phyloP scores from a whole-genome alignment of 2,797 vertebrate genomes.

The Sylvilagus floridanus region DNA sequence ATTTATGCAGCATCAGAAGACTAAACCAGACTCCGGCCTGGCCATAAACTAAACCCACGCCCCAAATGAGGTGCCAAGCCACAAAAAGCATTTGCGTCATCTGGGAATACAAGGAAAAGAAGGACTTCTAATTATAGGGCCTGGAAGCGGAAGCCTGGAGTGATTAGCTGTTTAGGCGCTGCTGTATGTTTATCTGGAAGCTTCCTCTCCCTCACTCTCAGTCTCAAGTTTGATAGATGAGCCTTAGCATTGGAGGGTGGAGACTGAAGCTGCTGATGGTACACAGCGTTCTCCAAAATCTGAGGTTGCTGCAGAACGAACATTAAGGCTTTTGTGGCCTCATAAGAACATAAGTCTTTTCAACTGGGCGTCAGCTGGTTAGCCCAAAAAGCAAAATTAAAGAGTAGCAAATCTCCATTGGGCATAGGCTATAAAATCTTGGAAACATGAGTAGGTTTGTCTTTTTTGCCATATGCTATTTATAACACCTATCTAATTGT shows the following conservation, averaged over 20 bases:
- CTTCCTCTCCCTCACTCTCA: constrained; percentile 91
- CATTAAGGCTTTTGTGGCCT: constrained; percentile 93
- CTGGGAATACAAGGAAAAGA: constrained; percentile 98
- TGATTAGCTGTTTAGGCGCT: constrained; percentile 98
- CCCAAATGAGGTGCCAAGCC: constrained; percentile 99
- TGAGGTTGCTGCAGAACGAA: constrained; percentile 86
- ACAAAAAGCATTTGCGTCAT: constrained; percentile 99
- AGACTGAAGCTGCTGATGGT: constrained; percentile 91
- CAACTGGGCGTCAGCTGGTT: constrained; percentile 96
- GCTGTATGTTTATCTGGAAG: constrained; percentile 99
- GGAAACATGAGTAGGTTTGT: constrained; percentile 89
- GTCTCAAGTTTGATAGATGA: constrained; percentile 92
- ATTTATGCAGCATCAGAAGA: constrained; percentile 98
- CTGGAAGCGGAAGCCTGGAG: constrained; percentile 98
- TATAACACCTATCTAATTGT: constrained; percentile 94
- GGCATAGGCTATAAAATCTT: constrained; percentile 90
- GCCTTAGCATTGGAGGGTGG: constrained; percentile 89
- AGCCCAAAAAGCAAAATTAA: constrained; percentile 94
- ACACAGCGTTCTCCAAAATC: constrained; percentile 91
- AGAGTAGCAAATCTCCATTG: constrained; percentile 91
- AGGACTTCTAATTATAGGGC: constrained; percentile 99
- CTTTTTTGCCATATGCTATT: constrained; percentile 94
- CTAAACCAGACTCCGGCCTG: constrained; percentile 95
- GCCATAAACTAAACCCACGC: constrained; percentile 98
- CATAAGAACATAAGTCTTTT: constrained; percentile 94